These are phyloP conservation scores for Limonius californicus DNA, from an alignment of 1,140 invertebrate genomes.

Conservation along the genomic window DNA sequence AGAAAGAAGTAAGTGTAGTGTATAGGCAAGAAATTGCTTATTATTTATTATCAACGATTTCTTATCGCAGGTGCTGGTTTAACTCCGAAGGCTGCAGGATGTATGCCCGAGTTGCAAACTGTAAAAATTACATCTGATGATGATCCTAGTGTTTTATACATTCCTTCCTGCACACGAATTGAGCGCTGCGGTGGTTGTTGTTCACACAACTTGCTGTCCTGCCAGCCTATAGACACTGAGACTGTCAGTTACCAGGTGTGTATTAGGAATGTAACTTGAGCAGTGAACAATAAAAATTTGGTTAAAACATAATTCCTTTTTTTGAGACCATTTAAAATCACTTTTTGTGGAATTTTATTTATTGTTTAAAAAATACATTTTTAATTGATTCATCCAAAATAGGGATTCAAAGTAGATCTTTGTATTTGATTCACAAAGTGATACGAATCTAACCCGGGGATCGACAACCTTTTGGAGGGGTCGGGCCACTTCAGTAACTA, in stretches of 20 bases:
- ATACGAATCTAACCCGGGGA: too few relatives aligned
- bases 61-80: slow-evolving; percentile 30
- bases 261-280: too few relatives aligned
- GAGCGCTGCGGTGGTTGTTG: slow-evolving; percentile 72
- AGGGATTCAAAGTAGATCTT: too few relatives aligned
- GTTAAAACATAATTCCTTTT: background rate
- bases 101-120: slow-evolving; percentile 57
- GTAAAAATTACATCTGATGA: slow-evolving; percentile 50
- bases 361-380: too few relatives aligned
- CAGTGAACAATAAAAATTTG: slow-evolving; percentile 2
- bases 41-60: background rate
- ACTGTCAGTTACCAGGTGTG: slow-evolving; percentile 47
- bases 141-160: slow-evolving; percentile 56
- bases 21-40: background rate
- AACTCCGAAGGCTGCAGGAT: slow-evolving; percentile 52
- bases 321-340: too few relatives aligned
- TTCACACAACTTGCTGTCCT: slow-evolving; percentile 54
- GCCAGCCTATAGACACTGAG: slow-evolving; percentile 56
- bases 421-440: too few relatives aligned
- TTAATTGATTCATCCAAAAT: too few relatives aligned
- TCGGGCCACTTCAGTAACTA: too few relatives aligned
- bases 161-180: slow-evolving; percentile 62
- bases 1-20: slow-evolving; percentile 45
- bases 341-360: too few relatives aligned
- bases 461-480: too few relatives aligned